Evolutionary conservation across 2,888 invertebrate genomes (phyloP), one percentile per base, ranked within the genome.

Genomic region (Hirtodrosophila trivittata): DNA sequence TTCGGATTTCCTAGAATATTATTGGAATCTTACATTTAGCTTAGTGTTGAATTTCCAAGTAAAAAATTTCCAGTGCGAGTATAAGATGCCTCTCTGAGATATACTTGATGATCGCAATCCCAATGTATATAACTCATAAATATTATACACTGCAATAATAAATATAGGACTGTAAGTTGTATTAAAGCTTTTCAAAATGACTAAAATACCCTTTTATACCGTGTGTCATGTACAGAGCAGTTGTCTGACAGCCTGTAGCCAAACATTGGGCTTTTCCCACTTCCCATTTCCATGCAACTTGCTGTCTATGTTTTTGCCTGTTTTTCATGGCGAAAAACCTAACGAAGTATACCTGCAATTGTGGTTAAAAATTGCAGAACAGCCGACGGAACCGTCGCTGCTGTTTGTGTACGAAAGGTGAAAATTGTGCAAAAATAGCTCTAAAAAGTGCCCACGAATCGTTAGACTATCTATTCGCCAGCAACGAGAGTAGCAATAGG

Each of bases 301-400:
- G 18, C n/a, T 21, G 18, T 5, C 18, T 21, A 5, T 5, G 18
- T 21, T 21, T 21, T n/a, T 43, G 32, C 4, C 30, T 30, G 43
- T 6, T 12, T 26, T 43, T 9, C 13, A 30, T 4, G 37, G 56
- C 21, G 42, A 46, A 52, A 66, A 51, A 66, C 63, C 69, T 70
- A 75, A 77, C 77, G 74, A 70, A 68, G 70, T 73, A 71, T 76
- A 63, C 77, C 73, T 58, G 76, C 73, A 81, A 77, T 87, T 86
- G 86, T 70, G 86, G 86, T 85, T 76, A 67, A 63, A 82, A 84
- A 82, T 80, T 76, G 83, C 43, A 38, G 30, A 43, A 38, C 9
- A 42, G 42, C 28, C 9, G 33, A 4, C 18, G 18, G 10, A 4
- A n/a, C n/a, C n/a, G 9, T 9, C 9, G 5, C 32, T 10, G 10